Evolutionary conservation across 2,888 invertebrate genomes (phyloP).

Genomic region (Stenichneumon culpator): DNA sequence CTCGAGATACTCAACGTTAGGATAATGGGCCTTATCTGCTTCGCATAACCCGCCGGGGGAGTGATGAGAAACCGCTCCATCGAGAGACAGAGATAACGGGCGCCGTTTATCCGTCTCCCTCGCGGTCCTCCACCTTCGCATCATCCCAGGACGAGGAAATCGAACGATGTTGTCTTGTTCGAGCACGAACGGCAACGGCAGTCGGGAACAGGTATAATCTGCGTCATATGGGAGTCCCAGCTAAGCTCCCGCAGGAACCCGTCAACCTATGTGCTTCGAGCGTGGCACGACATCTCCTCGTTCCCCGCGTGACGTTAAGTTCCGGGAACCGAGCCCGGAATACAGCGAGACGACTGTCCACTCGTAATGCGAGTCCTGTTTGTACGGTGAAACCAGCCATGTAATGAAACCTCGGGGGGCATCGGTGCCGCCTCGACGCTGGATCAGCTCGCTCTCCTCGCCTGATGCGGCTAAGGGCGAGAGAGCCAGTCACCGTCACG

Average conservation of each 20-base stretch:
- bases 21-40: conserved; percentile 73
- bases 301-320: conserved; percentile 52
- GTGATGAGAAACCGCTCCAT: conserved; percentile 74
- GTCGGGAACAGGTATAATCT: conserved; percentile 56
- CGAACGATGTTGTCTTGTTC: conserved; percentile 49
- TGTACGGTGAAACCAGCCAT: conserved; percentile 82
- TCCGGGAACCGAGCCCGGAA: conserved; percentile 35
- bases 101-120: conserved; percentile 27
- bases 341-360: conserved; percentile 67
- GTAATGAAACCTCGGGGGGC: conserved; percentile 83
- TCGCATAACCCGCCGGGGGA: conserved; percentile 68
- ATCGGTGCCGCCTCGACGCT: conserved; percentile 73
- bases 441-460: conserved; percentile 63
- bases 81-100: conserved; percentile 61
- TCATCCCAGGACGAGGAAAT: conserved; percentile 52
- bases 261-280: conserved; percentile 39
- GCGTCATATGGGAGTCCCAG: conserved; percentile 25
- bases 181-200: neutral
- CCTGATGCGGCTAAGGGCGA: conserved; percentile 50
- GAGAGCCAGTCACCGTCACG: conserved; percentile 35
- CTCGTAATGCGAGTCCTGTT: conserved; percentile 79
- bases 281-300: conserved; percentile 35
- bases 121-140: conserved; percentile 8
- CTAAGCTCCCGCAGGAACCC: conserved; percentile 43
- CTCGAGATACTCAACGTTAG: conserved; percentile 61